Conservation (phyloP, 2,888 invertebrate genomes). For the Scaptomyza polygonia region DNA sequence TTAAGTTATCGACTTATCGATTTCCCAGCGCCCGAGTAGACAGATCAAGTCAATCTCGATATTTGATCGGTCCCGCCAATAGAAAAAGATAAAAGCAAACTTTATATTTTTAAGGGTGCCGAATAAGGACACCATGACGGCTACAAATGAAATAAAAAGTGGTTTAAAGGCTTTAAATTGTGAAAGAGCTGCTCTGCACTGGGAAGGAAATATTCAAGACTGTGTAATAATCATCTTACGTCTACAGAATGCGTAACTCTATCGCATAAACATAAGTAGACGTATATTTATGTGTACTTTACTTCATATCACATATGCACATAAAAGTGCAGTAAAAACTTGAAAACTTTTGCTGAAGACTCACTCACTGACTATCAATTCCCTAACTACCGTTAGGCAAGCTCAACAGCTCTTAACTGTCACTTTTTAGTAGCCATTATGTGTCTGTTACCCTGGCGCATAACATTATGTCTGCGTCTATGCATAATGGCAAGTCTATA, state of each 20-base stretch:
- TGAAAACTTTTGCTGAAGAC: slow-evolving; percentile 17
- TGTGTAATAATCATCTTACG: background rate
- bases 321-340: slow-evolving; percentile 39
- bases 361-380: slow-evolving; percentile 15
- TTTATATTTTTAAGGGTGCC: too few species aligned
- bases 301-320: background rate
- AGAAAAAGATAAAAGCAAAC: too few species aligned
- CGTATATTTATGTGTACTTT: background rate
- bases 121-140: too few species aligned
- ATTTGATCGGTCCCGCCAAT: too few species aligned
- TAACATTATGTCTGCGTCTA: slow-evolving; percentile 58
- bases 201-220: too few species aligned
- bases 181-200: too few species aligned
- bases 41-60: too few species aligned
- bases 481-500: slow-evolving; percentile 45
- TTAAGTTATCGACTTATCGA: too few species aligned
- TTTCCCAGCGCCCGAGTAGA: too few species aligned
- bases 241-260: slow-evolving; percentile 1
- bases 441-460: slow-evolving; percentile 66
- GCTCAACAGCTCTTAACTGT: slow-evolving; percentile 58
- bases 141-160: too few species aligned
- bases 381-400: slow-evolving; percentile 24
- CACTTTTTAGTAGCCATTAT: slow-evolving; percentile 68
- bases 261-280: slow-evolving; percentile 2
- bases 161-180: too few species aligned